Conservation (phyloP, 1,140 invertebrate species). For the Pseudomyrmex cubaensis region DNA sequence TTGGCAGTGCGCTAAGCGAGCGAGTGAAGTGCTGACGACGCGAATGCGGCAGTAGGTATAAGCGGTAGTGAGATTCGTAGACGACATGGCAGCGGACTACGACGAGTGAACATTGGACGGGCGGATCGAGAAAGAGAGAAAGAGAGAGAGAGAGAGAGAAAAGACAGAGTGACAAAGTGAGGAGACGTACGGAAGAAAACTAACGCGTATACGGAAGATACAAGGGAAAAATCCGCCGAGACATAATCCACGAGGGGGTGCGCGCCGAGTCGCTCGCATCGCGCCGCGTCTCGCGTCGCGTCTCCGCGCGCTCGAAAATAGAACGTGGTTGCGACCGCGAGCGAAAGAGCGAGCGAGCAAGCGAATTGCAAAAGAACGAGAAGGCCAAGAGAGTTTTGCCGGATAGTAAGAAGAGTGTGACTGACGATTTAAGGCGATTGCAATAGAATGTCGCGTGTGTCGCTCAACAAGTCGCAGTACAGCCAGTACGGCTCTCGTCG, state of each 20-base stretch:
- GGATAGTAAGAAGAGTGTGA: slow-evolving; percentile 50
- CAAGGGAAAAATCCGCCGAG: neutral
- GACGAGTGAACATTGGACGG: slow-evolving; percentile 74
- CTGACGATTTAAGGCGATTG: slow-evolving; percentile 65
- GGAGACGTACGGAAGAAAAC: slow-evolving; percentile 28
- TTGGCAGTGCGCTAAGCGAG: slow-evolving; percentile 62
- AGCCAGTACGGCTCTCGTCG: slow-evolving; percentile 84
- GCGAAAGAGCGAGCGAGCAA: slow-evolving; percentile 10
- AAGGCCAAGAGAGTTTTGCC: neutral
- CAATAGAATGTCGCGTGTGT: slow-evolving; percentile 83
- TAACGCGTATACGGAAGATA: slow-evolving; percentile 10
- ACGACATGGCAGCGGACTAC: slow-evolving; percentile 82
- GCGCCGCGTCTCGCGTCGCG: neutral
- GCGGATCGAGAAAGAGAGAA: slow-evolving; percentile 25
- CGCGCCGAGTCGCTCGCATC: slow-evolving; percentile 20
- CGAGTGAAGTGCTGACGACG: slow-evolving; percentile 55
- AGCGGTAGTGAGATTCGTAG: slow-evolving; percentile 15
- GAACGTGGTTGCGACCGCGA: slow-evolving; percentile 58
- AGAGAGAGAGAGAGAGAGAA: slow-evolving; percentile 32
- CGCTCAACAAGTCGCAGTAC: slow-evolving; percentile 84
- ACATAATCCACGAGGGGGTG: slow-evolving; percentile 28
- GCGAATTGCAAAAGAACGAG: neutral
- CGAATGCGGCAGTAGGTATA: slow-evolving; percentile 3
- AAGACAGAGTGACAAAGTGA: slow-evolving; percentile 22
- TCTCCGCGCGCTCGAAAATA: slow-evolving; percentile 68